Conservation (phyloP, 1,140 invertebrate genomes). For the Grapholita molesta region DNA sequence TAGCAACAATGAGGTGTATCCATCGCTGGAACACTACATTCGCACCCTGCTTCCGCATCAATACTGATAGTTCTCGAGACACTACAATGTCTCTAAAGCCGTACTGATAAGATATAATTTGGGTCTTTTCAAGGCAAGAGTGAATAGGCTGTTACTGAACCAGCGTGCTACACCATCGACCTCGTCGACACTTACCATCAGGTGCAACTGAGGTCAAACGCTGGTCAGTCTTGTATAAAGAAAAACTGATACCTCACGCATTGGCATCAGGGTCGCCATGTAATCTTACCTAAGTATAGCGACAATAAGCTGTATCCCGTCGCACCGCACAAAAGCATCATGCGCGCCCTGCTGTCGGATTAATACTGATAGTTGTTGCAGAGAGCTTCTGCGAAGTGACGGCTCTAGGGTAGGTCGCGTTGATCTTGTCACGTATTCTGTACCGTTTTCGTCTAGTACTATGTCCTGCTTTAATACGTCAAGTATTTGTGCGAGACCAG, state of each 20-base stretch:
- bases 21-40: conserved; percentile 30
- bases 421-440: conserved; percentile 38
- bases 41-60: conserved; percentile 48
- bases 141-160: no score
- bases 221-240: no score
- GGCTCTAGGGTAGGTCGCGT: conserved; percentile 44
- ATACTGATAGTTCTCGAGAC: conserved; percentile 54
- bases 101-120: neutral
- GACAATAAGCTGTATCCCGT: conserved; percentile 51
- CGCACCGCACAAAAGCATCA: conserved; percentile 45
- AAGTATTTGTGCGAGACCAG: conserved; percentile 54
- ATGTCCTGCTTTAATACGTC: conserved; percentile 70
- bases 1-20: conserved; percentile 45
- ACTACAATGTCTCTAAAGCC: conserved; percentile 47
- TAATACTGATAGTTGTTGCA: conserved; percentile 62
- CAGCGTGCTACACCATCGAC: no score
- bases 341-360: conserved; percentile 52
- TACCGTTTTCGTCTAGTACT: conserved; percentile 50
- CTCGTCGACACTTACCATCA: no score
- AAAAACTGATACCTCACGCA: no score
- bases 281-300: conserved; percentile 49
- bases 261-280: neutral
- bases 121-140: no score
- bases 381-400: conserved; percentile 50
- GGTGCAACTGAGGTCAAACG: neutral